A percentile compares a stretch with the other conserved stretches of the same genome.
phyloP scores from a whole-genome alignment of 2,888 invertebrate species.

The Macrosiphum euphorbiae region DNA sequence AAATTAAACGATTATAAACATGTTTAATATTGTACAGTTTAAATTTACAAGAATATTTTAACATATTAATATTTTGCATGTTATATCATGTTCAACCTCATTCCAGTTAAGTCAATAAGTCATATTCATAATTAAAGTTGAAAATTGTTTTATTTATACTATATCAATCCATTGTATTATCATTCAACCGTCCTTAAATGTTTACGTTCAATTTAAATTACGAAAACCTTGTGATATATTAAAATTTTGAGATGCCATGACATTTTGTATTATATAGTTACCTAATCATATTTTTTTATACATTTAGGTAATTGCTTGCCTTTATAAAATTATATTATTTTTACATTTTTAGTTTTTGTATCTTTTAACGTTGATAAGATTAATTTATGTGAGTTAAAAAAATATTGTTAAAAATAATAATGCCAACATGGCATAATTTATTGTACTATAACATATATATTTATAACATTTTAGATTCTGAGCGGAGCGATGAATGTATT shows the following conservation, averaged over 20 bases:
- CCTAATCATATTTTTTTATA: slow-evolving; percentile 11
- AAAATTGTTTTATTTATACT: background rate
- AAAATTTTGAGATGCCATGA: background rate
- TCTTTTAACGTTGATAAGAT: background rate
- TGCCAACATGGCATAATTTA: background rate
- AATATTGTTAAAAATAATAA: background rate
- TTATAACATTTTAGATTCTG: too few relatives aligned
- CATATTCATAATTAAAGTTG: background rate
- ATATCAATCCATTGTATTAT: background rate
- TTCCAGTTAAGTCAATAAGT: background rate
- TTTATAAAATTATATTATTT: background rate
- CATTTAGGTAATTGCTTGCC: background rate
- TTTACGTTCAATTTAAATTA: background rate
- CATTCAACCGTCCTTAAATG: background rate
- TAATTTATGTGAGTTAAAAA: background rate
- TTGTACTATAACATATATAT: background rate
- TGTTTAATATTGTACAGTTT: background rate
- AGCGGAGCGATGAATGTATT: too few relatives aligned
- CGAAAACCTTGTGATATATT: background rate
- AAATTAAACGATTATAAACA: background rate
- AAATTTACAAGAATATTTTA: background rate
- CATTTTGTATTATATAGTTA: background rate
- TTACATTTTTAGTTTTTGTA: background rate
- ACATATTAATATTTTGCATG: background rate
- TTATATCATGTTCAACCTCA: background rate